These are phyloP conservation scores for Aphelinus atriplicis DNA, from an alignment of 1,140 invertebrate genomes.

Conservation along the genomic window DNA sequence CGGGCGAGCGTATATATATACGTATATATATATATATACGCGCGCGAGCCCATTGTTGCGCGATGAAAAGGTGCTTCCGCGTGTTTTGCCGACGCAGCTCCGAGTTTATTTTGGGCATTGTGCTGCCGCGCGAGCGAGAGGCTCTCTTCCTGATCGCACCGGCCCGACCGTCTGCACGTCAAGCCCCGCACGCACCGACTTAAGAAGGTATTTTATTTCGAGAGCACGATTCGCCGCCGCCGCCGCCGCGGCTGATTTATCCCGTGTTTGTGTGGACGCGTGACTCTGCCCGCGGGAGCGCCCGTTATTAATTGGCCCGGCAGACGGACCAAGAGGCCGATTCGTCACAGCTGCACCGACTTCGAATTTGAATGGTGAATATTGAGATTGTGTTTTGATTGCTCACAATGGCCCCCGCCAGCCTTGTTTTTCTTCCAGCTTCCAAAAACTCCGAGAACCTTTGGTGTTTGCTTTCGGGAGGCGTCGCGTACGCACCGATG, in stretches of 20 bases:
- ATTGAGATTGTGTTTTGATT: slow-evolving; percentile 27
- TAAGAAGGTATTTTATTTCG: slow-evolving; percentile 34
- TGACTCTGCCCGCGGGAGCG: slow-evolving; percentile 16
- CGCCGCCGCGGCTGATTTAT: slow-evolving; percentile 23
- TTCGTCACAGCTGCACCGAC: slow-evolving; percentile 13
- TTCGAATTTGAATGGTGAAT: background rate
- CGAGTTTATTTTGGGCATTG: slow-evolving; percentile 32
- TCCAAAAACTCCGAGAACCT: no score
- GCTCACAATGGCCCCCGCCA: background rate
- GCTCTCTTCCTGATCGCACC: background rate
- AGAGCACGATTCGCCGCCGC: slow-evolving; percentile 19
- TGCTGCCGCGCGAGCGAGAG: background rate
- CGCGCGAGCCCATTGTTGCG: no score
- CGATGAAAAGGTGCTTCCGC: slow-evolving; percentile 4
- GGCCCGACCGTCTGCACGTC: no score
- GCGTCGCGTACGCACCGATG: no score
- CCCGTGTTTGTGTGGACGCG: slow-evolving; percentile 10
- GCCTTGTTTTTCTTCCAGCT: no score
- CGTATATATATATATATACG: no score
- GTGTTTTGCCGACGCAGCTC: slow-evolving; percentile 12
- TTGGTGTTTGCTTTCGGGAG: no score
- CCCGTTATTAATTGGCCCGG: slow-evolving; percentile 28
- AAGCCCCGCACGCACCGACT: background rate
- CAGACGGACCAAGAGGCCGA: slow-evolving; percentile 7
- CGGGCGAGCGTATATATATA: no score